Evolutionary conservation across 2,888 invertebrate species (phyloP).

Genomic region (Drosophila affinis): DNA sequence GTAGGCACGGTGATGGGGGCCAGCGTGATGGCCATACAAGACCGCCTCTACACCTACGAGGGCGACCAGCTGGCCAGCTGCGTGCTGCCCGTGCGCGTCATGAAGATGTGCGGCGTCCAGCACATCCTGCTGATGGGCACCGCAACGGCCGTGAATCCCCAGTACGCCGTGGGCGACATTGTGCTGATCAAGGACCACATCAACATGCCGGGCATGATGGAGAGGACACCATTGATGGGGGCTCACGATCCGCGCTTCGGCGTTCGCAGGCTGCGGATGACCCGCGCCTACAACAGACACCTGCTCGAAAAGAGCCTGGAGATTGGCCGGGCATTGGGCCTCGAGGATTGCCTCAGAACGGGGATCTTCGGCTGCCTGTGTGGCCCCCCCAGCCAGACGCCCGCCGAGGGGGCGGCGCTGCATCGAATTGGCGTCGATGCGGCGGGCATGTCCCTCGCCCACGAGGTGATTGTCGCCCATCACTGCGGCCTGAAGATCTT

Average conservation of each 20-base stretch:
- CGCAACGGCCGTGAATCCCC: slow-evolving; percentile 95
- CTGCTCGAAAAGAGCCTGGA: slow-evolving; percentile 88
- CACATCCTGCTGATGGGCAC: slow-evolving; percentile 97
- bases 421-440: slow-evolving; percentile 92
- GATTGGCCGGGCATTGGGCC: slow-evolving; percentile 88
- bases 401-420: slow-evolving; percentile 94
- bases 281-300: slow-evolving; percentile 91
- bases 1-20: slow-evolving; percentile 93
- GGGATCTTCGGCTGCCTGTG: slow-evolving; percentile 97
- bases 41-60: slow-evolving; percentile 97
- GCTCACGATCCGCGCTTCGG: slow-evolving; percentile 97
- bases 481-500: slow-evolving; percentile 96
- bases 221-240: slow-evolving; percentile 96
- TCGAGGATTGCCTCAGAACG: slow-evolving; percentile 89
- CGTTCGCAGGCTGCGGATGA: slow-evolving; percentile 95
- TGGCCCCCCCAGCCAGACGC: slow-evolving; percentile 97
- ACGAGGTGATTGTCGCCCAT: slow-evolving; percentile 93
- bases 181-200: slow-evolving; percentile 99
- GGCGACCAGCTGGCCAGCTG: slow-evolving; percentile 96
- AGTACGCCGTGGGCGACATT: slow-evolving; percentile 95
- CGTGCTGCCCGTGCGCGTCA: slow-evolving; percentile 96
- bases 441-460: slow-evolving; percentile 91
- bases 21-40: slow-evolving; percentile 97
- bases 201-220: slow-evolving; percentile 95
- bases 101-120: slow-evolving; percentile 96